phyloP scores from a whole-genome alignment of 1,140 invertebrate species.

The Gryllus bimaculatus region DNA sequence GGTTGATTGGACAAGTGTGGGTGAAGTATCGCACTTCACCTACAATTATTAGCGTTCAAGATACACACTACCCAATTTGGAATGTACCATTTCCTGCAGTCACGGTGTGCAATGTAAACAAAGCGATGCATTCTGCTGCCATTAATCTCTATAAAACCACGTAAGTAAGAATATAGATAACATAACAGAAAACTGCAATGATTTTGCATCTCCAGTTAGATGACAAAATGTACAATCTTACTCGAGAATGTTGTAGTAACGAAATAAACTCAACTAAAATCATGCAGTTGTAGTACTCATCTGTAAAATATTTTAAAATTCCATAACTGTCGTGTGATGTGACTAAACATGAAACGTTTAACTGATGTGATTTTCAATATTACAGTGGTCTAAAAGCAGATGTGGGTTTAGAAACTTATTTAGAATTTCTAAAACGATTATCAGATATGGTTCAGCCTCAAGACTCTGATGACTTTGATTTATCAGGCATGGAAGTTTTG shows the following conservation, averaged over 20 bases:
- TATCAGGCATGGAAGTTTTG: background rate
- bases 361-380: too few species aligned
- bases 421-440: background rate
- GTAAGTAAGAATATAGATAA: too few species aligned
- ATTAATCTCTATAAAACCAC: background rate
- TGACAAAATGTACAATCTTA: too few species aligned
- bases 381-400: background rate
- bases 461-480: background rate
- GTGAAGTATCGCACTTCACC: background rate
- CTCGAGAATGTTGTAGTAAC: too few species aligned
- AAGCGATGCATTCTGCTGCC: conserved; percentile 32
- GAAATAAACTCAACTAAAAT: too few species aligned
- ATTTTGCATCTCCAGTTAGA: too few species aligned
- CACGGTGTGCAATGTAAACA: conserved; percentile 55
- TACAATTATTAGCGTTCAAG: conserved; percentile 48
- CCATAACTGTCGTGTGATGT: too few species aligned
- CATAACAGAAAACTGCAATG: too few species aligned
- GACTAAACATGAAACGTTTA: too few species aligned
- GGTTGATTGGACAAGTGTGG: background rate
- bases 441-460: background rate
- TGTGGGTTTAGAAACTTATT: background rate
- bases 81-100: conserved; percentile 59
- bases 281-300: too few species aligned
- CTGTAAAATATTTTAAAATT: too few species aligned
- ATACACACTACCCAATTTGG: conserved; percentile 56